Evolutionary conservation across 2,888 invertebrate genomes (phyloP).

Genomic region (Trissolcus japonicus): DNA sequence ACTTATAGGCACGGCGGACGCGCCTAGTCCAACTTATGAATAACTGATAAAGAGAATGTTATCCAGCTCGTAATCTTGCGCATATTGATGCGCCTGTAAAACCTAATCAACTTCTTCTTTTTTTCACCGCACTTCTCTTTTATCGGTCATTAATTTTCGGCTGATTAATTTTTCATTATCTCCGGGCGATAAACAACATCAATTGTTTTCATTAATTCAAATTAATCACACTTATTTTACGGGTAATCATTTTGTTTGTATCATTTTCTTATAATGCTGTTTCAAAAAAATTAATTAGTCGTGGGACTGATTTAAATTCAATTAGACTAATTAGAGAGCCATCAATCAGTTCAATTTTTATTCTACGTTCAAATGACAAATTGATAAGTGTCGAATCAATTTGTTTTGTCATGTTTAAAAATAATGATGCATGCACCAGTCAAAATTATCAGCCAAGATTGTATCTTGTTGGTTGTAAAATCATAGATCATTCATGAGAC

Average conservation of each 20-base stretch:
- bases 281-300: too few relatives aligned
- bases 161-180: too few relatives aligned
- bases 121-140: not conserved
- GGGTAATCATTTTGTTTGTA: too few relatives aligned
- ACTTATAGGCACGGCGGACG: slow-evolving; percentile 51
- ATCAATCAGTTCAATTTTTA: too few relatives aligned
- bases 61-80: slow-evolving; percentile 31
- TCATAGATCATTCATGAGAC: slow-evolving; percentile 26
- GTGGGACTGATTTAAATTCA: too few relatives aligned
- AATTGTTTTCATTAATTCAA: too few relatives aligned
- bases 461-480: slow-evolving; percentile 11
- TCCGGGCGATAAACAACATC: too few relatives aligned
- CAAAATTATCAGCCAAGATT: slow-evolving; percentile 23
- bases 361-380: not conserved
- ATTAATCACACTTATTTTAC: too few relatives aligned
- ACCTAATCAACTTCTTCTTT: slow-evolving; percentile 19
- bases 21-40: slow-evolving; percentile 51
- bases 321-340: too few relatives aligned
- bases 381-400: slow-evolving; percentile 2
- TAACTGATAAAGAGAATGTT: slow-evolving; percentile 54
- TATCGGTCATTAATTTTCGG: too few relatives aligned
- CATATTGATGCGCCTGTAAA: slow-evolving; percentile 32
- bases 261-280: too few relatives aligned
- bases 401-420: not conserved
- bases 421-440: not conserved